phyloP scores from a whole-genome alignment of 2,888 invertebrate genomes.

The Drosophila yooni region DNA sequence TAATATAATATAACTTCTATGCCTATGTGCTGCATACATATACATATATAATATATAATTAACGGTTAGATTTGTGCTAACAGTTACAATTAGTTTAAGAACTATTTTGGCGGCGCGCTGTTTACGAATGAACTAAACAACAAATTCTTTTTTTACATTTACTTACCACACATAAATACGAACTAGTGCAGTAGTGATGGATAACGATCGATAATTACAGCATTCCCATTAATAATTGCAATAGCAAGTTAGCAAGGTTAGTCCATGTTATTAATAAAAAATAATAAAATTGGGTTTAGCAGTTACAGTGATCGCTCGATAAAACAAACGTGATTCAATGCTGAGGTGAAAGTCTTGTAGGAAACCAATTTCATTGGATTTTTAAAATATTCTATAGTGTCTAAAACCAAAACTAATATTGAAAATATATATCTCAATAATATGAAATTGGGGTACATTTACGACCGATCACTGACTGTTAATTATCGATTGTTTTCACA shows the following conservation, averaged over 20 bases:
- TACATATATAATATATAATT: slow-evolving; percentile 24
- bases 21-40: slow-evolving; percentile 26
- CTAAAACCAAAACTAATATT: neutral
- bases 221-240: slow-evolving; percentile 1
- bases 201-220: slow-evolving; percentile 26
- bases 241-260: slow-evolving; percentile 6
- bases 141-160: slow-evolving; percentile 42
- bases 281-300: neutral
- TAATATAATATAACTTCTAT: slow-evolving; percentile 28
- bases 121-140: slow-evolving; percentile 47
- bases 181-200: slow-evolving; percentile 30
- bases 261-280: slow-evolving; percentile 1
- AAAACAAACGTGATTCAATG: neutral
- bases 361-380: slow-evolving; percentile 5
- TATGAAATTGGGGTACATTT: neutral
- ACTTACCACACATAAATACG: slow-evolving; percentile 25
- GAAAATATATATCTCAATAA: neutral
- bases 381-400: neutral
- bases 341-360: neutral
- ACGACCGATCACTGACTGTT: neutral
- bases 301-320: neutral
- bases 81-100: slow-evolving; percentile 44
- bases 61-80: slow-evolving; percentile 57
- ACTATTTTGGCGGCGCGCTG: slow-evolving; percentile 60
- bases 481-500: slow-evolving; percentile 34